A percentile compares a stretch with the other conserved stretches of the same genome.
Conservation (phyloP, 2,113 vertebrate genomes). For the Ceuthmochares aereus region DNA sequence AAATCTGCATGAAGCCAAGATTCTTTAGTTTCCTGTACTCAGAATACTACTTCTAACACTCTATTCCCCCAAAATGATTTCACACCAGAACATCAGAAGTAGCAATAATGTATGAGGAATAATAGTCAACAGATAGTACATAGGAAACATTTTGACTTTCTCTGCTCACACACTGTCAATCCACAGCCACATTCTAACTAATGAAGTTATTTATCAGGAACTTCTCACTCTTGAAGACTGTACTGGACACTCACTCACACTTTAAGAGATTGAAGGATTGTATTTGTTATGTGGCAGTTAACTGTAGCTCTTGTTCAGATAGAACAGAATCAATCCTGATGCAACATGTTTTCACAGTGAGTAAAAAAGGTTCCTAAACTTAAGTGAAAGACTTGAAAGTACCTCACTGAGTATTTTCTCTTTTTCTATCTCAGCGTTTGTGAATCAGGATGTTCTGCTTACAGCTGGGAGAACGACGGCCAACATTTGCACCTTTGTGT, state of each 20-base stretch:
- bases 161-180: not conserved
- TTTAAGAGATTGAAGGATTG: not conserved
- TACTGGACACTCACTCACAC: not conserved
- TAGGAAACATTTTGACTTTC: not conserved
- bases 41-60: not conserved
- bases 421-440: not conserved
- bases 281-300: not conserved
- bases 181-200: not conserved
- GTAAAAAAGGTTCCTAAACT: not conserved
- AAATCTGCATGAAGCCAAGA: not conserved
- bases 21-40: not conserved
- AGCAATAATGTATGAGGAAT: not conserved
- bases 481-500: not conserved
- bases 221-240: not conserved
- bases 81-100: not conserved
- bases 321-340: not conserved
- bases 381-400: not conserved
- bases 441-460: not conserved
- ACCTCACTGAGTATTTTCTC: not conserved
- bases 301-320: not conserved
- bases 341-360: not conserved
- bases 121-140: not conserved
- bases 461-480: not conserved
- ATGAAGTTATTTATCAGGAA: not conserved
- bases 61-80: not conserved